Conservation (phyloP, 2,113 vertebrate genomes). For the Deroptyus accipitrinus region DNA sequence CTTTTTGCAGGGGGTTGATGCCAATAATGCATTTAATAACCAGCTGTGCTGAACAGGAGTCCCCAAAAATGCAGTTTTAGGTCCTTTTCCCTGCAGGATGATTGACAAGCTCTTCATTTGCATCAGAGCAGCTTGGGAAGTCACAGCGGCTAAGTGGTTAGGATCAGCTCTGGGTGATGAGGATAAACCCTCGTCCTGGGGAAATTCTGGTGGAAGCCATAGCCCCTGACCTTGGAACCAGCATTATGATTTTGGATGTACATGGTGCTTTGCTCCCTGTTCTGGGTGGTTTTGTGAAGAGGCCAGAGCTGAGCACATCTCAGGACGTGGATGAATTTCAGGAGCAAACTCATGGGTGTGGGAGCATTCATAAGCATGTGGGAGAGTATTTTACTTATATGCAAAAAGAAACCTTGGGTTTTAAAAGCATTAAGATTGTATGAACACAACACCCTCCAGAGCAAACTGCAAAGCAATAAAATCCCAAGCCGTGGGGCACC, state of each 20-base stretch:
- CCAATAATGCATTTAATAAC: not conserved
- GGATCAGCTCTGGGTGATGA: not conserved
- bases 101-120: not conserved
- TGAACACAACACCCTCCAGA: not conserved
- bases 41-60: not conserved
- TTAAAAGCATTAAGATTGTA: not conserved
- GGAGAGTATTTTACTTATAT: fast-evolving
- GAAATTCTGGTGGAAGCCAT: fast-evolving
- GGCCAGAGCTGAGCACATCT: not conserved
- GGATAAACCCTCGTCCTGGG: not conserved
- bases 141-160: fast-evolving
- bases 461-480: conserved; percentile 1
- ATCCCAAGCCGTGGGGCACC: not conserved
- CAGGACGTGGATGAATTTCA: not conserved
- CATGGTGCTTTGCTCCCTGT: fast-evolving
- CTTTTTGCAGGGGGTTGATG: not conserved
- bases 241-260: fast-evolving
- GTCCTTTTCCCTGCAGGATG: not conserved
- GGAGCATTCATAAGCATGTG: not conserved
- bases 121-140: not conserved
- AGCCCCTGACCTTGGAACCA: not conserved
- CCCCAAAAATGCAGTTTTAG: not conserved
- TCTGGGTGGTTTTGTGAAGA: not conserved
- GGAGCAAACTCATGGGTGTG: not conserved
- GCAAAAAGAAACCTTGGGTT: not conserved